Conservation (phyloP, 2,888 invertebrate species). For the Lycophotia porphyrea region DNA sequence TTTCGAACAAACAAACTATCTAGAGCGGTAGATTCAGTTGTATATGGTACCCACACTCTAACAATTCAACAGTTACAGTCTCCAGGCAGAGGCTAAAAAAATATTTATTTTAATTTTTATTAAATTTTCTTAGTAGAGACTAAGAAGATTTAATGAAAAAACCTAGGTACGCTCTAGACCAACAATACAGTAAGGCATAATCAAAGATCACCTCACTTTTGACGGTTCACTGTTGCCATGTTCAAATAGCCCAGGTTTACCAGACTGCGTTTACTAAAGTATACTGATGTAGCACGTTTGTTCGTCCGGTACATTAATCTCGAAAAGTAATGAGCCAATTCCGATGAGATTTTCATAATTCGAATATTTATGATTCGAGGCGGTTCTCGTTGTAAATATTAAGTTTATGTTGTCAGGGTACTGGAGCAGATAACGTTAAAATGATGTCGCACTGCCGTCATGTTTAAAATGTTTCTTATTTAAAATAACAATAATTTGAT, state of each 20-base stretch:
- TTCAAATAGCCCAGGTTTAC: not conserved
- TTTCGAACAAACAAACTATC: too few species aligned
- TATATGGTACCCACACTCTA: too few species aligned
- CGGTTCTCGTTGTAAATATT: constrained; percentile 51
- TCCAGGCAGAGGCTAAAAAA: too few species aligned
- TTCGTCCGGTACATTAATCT: constrained; percentile 20
- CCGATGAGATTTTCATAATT: constrained; percentile 39
- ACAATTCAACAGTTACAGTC: too few species aligned
- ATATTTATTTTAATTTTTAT: too few species aligned
- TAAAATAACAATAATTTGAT: too few species aligned
- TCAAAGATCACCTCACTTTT: not conserved
- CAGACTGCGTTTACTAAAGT: not conserved
- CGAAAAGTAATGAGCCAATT: constrained; percentile 40
- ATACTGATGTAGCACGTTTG: not conserved
- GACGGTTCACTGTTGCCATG: not conserved
- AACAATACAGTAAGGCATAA: too few species aligned
- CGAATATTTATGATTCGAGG: constrained; percentile 49
- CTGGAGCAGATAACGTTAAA: constrained; percentile 46
- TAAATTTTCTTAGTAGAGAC: too few species aligned
- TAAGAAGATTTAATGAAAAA: too few species aligned
- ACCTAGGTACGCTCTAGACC: too few species aligned
- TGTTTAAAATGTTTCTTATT: not conserved
- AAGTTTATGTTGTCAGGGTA: constrained; percentile 44
- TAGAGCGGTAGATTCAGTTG: too few species aligned
- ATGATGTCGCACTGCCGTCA: constrained; percentile 26